These are phyloP conservation scores for Lagopus muta DNA, from an alignment of 2,113 vertebrate genomes.

Conservation along the genomic window DNA sequence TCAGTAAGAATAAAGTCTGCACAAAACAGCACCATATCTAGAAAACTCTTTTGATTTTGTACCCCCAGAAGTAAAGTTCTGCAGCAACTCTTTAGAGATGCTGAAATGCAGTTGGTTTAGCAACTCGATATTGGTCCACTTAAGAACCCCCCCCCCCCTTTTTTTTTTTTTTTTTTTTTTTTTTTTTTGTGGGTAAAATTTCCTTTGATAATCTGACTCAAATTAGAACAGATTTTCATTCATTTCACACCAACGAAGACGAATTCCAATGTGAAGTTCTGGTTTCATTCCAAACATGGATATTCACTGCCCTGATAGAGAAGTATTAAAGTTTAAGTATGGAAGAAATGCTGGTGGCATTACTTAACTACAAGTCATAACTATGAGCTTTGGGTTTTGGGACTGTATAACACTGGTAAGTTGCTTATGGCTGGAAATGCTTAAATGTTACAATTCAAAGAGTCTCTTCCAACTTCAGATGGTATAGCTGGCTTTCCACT, in stretches of 20 bases:
- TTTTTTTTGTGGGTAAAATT: neutral
- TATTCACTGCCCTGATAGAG: neutral
- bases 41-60: neutral
- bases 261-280: neutral
- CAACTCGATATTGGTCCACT: neutral
- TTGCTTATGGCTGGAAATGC: neutral
- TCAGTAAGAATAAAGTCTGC: neutral
- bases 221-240: neutral
- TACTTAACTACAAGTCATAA: neutral
- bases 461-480: neutral
- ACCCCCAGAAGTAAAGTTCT: neutral
- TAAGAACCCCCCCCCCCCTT: neutral
- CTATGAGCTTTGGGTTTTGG: neutral
- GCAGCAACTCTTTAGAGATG: neutral
- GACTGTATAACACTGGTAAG: neutral
- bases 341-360: slow-evolving; percentile 28
- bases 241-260: slow-evolving; percentile 4
- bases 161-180: neutral
- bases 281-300: slow-evolving; percentile 11
- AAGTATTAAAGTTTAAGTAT: neutral
- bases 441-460: neutral
- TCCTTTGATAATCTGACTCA: neutral
- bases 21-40: neutral
- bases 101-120: neutral
- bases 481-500: neutral